Base-by-base conservation (phyloP, 2,888 invertebrate genomes). In the Cremastobaeus sp. region DNA sequence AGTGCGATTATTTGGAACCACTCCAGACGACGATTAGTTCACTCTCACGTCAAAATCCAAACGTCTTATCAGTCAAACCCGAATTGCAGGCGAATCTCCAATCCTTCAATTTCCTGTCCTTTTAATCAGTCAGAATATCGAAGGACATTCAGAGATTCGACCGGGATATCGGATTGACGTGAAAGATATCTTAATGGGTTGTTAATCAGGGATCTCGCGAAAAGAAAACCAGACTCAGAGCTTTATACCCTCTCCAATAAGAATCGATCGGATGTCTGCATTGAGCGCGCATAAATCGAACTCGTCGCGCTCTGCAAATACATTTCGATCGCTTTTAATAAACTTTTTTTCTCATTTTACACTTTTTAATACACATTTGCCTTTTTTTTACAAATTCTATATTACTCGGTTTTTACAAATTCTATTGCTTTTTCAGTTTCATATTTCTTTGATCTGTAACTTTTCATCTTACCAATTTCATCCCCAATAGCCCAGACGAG, bases 401-500 rank as follows among this genome's bases (percentile, higher is more conserved):
- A n/a, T n/a, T n/a, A n/a, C n/a, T n/a, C n/a, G n/a, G n/a, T n/a
- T 25, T 25, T 25, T 25, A 8, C 3, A 25, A 3, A 25, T 25
- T 25, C 25, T 25, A 25, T 8, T 8, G 8, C 8, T 25, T 25
- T 25, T 8, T 25, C 8, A 3, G 4, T n/a, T 25, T 25, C 25
- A n/a, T n/a, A n/a, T n/a, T 25, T 25, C 15, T 28, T 12, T 45
- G 11, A 20, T 12, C 21, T 25, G 11, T 25, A 5, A 5, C 28
- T 9, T 17, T 30, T 34, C 12, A 20, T 59, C 87, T 89, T 88
- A 96, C 97, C 97, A 84, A 96, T 95, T 90, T 98, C 98, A 87
- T 98, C 98, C 0, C 95, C 94, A 77, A 98, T 97, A 0, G 98
- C 97, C 99, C 99, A 99, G 21, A 99, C 98, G 1, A 99, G 90